Percentiles rank a stretch among this genome's conserved stretches.
These are phyloP conservation scores for Semotilus atromaculatus DNA, from an alignment of 2,797 vertebrate species.

Conservation along the genomic window DNA sequence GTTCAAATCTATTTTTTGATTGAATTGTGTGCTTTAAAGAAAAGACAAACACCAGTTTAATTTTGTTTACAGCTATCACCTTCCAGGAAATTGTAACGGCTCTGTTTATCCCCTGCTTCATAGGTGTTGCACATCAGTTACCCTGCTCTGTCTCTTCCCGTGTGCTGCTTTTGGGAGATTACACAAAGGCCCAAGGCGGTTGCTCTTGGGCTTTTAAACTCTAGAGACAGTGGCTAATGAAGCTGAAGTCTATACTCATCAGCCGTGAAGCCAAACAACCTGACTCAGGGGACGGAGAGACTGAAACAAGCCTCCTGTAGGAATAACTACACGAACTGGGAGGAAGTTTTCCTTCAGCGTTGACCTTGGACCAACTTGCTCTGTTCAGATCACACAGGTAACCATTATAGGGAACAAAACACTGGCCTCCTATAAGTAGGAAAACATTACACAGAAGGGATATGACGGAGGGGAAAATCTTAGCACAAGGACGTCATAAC, in stretches of 20 bases:
- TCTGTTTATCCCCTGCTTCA: slow-evolving; percentile 32
- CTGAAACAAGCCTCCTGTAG: slow-evolving; percentile 40
- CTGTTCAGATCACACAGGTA: not conserved
- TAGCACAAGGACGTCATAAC: slow-evolving; percentile 4
- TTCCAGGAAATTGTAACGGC: slow-evolving; percentile 11
- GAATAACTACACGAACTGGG: slow-evolving; percentile 1
- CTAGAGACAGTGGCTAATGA: slow-evolving; percentile 58
- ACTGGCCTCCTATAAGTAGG: slow-evolving; percentile 26
- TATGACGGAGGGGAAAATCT: slow-evolving; percentile 2
- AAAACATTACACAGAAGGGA: not conserved
- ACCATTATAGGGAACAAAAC: not conserved
- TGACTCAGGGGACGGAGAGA: slow-evolving; percentile 36
- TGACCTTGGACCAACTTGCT: slow-evolving; percentile 33
- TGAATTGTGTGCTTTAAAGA: not conserved
- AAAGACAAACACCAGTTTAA: not conserved
- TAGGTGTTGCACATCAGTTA: slow-evolving; percentile 37
- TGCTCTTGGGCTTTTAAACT: slow-evolving; percentile 38
- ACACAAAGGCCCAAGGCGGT: slow-evolving; percentile 19
- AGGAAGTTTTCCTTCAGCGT: slow-evolving; percentile 22
- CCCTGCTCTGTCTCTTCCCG: slow-evolving; percentile 19
- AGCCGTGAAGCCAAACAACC: slow-evolving; percentile 49
- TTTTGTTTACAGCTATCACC: not conserved
- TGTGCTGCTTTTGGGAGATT: slow-evolving; percentile 27
- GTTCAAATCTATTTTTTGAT: not conserved
- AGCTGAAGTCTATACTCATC: slow-evolving; percentile 57